Conservation (phyloP, 1,140 invertebrate species). For the Paramacrobiotus metropolitanus region DNA sequence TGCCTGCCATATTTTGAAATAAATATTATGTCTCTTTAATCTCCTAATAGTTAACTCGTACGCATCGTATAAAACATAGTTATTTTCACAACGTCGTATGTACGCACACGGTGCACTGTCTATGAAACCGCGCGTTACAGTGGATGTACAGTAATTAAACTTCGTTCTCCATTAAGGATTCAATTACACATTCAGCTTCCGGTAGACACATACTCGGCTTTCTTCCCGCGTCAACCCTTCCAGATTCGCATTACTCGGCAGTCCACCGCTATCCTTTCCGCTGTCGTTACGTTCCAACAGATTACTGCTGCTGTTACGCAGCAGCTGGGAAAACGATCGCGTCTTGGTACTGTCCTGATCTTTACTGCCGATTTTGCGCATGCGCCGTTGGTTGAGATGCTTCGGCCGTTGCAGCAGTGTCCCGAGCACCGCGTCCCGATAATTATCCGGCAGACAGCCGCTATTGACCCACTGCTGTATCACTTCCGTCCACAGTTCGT, state of each 20-base stretch:
- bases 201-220: too few species aligned
- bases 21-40: neutral
- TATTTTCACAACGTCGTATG: too few species aligned
- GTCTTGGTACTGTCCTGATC: neutral
- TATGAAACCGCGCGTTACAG: too few species aligned
- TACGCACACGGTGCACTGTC: too few species aligned
- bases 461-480: neutral
- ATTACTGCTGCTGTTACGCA: neutral
- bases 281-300: neutral
- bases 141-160: too few species aligned
- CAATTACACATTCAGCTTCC: too few species aligned
- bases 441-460: neutral
- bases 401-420: neutral
- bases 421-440: neutral
- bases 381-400: neutral
- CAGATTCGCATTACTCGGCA: neutral
- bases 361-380: neutral
- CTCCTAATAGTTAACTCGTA: neutral
- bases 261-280: neutral
- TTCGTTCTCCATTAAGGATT: too few species aligned
- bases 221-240: too few species aligned
- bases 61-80: too few species aligned
- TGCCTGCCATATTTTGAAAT: too few species aligned
- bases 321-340: neutral
- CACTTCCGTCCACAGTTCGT: constrained; percentile 10